Evolutionary conservation across 2,797 vertebrate genomes (phyloP).

Genomic region (Fistularia commersonii): DNA sequence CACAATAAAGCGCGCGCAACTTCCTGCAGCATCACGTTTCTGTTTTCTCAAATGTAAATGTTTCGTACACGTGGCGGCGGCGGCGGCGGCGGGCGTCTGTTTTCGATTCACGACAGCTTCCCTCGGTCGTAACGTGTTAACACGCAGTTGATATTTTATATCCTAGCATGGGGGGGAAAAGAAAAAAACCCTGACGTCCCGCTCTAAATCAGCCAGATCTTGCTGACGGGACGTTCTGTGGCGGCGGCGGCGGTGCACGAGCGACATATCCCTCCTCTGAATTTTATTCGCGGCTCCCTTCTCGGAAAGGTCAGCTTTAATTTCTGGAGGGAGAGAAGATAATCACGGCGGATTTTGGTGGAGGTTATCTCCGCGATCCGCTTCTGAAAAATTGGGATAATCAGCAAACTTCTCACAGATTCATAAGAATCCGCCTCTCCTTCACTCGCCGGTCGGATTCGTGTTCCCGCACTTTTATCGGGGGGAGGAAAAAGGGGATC

Average conservation of each 20-base stretch:
- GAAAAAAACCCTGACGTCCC: conserved; percentile 11
- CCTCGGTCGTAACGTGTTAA: too few relatives aligned
- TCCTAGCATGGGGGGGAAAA: conserved; percentile 5
- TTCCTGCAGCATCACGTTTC: too few relatives aligned
- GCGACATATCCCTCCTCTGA: conserved; percentile 52
- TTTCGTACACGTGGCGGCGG: too few relatives aligned
- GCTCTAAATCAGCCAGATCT: conserved; percentile 34
- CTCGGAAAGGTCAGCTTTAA: conserved; percentile 66
- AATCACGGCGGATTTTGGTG: conserved; percentile 52
- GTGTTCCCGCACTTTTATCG: too few relatives aligned
- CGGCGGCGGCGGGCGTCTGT: too few relatives aligned
- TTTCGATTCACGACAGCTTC: too few relatives aligned
- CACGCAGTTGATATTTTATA: conserved; percentile 8
- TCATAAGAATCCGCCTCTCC: background rate
- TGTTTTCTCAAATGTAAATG: too few relatives aligned
- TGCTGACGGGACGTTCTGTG: conserved; percentile 42
- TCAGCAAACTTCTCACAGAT: conserved; percentile 4
- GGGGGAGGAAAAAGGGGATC: too few relatives aligned
- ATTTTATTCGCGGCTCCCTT: conserved; percentile 59
- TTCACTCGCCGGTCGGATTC: conserved; percentile 1
- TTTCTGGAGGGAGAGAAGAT: conserved; percentile 61
- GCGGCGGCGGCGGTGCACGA: conserved; percentile 43
- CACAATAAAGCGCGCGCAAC: too few relatives aligned
- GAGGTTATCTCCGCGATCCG: conserved; percentile 20
- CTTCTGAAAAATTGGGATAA: conserved; percentile 21